Percentiles rank a stretch among this genome's conserved stretches.
Conservation (phyloP, 1,140 invertebrate genomes). For the Radopholus similis region DNA sequence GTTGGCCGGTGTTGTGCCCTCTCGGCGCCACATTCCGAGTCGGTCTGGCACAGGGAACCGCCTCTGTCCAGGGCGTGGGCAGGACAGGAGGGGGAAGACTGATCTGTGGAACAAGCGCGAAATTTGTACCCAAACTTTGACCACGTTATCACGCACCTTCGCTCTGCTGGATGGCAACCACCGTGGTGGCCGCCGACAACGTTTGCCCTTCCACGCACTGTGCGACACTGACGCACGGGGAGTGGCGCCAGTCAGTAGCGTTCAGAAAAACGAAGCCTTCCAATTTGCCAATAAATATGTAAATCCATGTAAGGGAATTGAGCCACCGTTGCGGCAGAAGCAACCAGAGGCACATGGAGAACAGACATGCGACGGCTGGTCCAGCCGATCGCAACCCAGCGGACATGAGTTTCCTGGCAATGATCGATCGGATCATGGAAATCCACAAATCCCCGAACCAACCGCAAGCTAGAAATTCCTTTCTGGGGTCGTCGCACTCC, state of each 20-base stretch:
- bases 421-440: background rate
- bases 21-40: no score
- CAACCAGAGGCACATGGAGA: slow-evolving; percentile 33
- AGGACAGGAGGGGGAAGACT: no score
- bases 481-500: slow-evolving; percentile 4
- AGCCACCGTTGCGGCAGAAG: slow-evolving; percentile 32
- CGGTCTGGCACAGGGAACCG: no score
- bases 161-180: background rate
- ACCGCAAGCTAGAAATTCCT: slow-evolving; percentile 18
- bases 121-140: background rate
- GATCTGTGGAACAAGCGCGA: background rate
- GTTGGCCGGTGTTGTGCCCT: no score
- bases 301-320: background rate
- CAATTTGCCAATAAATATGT: background rate
- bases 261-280: slow-evolving; percentile 31
- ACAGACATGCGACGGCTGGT: slow-evolving; percentile 1
- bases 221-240: slow-evolving; percentile 9
- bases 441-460: no score
- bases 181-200: background rate
- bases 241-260: slow-evolving; percentile 23
- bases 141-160: background rate
- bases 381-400: slow-evolving; percentile 26
- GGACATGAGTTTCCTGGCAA: slow-evolving; percentile 27
- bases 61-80: no score
- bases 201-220: slow-evolving; percentile 3